These are phyloP conservation scores for Albula glossodonta DNA, from an alignment of 2,113 vertebrate species.

Conservation along the genomic window DNA sequence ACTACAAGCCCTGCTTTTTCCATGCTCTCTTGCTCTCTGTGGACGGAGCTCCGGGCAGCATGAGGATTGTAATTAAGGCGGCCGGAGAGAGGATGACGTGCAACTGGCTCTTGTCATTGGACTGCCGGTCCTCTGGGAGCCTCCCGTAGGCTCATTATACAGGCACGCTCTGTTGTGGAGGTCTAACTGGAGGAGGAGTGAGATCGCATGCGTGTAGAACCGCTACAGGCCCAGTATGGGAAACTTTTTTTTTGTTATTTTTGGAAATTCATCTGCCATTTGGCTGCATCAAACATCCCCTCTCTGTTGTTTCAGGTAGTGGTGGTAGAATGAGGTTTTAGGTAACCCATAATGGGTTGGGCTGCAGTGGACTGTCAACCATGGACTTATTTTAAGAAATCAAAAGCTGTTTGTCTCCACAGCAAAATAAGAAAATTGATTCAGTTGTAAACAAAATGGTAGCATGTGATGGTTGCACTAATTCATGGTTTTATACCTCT, in stretches of 20 bases:
- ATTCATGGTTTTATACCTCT: too few species aligned
- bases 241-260: neutral
- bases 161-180: conserved; percentile 55
- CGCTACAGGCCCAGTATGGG: neutral
- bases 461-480: too few species aligned
- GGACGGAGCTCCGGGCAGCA: conserved; percentile 35
- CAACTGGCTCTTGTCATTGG: conserved; percentile 49
- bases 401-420: too few species aligned
- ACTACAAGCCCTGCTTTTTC: neutral
- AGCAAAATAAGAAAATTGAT: too few species aligned
- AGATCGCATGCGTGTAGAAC: conserved; percentile 33
- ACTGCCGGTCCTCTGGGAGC: conserved; percentile 49
- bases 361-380: too few species aligned
- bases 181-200: conserved; percentile 70
- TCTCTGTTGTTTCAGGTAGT: neutral
- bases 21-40: conserved; percentile 20
- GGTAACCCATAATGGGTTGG: too few species aligned
- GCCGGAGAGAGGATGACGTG: neutral
- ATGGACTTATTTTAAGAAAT: too few species aligned
- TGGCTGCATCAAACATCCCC: neutral
- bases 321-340: too few species aligned
- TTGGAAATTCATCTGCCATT: conserved; percentile 16
- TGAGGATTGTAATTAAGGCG: conserved; percentile 66
- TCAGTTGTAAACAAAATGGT: too few species aligned
- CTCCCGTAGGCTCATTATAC: conserved; percentile 74